Evolutionary conservation across 2,113 vertebrate genomes (phyloP).

Genomic region (Donacobius atricapilla): DNA sequence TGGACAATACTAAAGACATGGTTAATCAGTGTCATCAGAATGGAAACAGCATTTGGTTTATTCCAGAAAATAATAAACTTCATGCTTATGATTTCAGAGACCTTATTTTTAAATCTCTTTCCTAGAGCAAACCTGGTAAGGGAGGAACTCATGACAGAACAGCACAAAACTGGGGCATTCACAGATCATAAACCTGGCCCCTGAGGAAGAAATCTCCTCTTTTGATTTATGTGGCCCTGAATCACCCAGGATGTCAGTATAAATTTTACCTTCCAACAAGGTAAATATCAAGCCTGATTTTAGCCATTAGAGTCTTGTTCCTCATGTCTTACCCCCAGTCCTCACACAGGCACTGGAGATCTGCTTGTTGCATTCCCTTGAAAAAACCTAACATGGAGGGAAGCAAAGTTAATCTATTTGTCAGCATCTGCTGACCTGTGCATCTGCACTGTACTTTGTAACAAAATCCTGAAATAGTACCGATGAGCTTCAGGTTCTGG

Average conservation of each 20-base stretch:
- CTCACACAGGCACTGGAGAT: neutral
- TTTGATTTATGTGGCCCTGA: neutral
- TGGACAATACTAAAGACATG: neutral
- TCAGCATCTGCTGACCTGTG: constrained; percentile 1
- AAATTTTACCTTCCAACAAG: neutral
- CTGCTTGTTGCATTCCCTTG: neutral
- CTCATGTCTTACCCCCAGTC: neutral
- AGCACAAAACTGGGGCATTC: neutral
- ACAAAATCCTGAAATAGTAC: constrained; percentile 34
- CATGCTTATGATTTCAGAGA: neutral
- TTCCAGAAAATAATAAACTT: neutral
- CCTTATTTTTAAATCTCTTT: neutral
- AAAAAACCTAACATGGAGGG: neutral
- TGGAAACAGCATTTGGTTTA: neutral
- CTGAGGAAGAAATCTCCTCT: neutral
- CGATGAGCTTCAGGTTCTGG: neutral
- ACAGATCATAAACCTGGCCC: neutral
- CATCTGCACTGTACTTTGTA: neutral
- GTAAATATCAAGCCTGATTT: neutral
- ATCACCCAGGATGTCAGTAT: neutral
- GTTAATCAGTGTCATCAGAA: neutral
- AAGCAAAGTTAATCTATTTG: constrained; percentile 15
- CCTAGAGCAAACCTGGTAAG: neutral
- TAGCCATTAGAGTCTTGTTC: neutral
- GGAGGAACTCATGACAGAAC: neutral